phyloP scores from a whole-genome alignment of 2,113 vertebrate genomes.

The Microtus montanus region DNA sequence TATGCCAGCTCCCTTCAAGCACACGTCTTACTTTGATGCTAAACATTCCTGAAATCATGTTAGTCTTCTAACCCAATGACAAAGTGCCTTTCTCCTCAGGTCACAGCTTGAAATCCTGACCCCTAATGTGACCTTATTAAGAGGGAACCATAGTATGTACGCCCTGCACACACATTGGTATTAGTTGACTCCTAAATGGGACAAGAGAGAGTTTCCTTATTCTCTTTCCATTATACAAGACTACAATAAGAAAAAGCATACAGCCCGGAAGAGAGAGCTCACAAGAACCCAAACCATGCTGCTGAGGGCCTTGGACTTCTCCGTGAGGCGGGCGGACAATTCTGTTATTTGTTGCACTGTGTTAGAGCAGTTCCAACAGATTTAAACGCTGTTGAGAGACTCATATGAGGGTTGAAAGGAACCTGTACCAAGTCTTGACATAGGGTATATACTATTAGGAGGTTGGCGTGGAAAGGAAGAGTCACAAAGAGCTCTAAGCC shows the following conservation, averaged over 20 bases:
- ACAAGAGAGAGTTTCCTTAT: background rate
- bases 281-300: background rate
- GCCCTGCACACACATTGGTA: background rate
- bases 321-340: background rate
- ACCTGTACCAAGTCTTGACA: conserved; percentile 9
- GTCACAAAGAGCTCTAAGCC: conserved; percentile 8
- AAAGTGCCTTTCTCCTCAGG: background rate
- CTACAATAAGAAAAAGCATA: background rate
- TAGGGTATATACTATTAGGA: background rate
- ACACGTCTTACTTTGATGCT: background rate
- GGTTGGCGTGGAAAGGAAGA: background rate
- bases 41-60: conserved; percentile 6
- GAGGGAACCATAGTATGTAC: background rate
- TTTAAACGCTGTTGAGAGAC: conserved; percentile 2
- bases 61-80: conserved; percentile 3
- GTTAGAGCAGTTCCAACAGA: background rate
- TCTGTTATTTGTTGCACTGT: background rate
- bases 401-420: conserved; percentile 20
- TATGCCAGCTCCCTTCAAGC: background rate
- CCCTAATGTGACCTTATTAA: background rate
- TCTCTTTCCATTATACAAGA: background rate
- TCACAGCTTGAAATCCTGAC: background rate
- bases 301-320: background rate
- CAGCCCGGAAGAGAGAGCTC: background rate
- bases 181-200: background rate